phyloP scores from a whole-genome alignment of 2,113 vertebrate species.

The Pyrgilauda ruficollis region DNA sequence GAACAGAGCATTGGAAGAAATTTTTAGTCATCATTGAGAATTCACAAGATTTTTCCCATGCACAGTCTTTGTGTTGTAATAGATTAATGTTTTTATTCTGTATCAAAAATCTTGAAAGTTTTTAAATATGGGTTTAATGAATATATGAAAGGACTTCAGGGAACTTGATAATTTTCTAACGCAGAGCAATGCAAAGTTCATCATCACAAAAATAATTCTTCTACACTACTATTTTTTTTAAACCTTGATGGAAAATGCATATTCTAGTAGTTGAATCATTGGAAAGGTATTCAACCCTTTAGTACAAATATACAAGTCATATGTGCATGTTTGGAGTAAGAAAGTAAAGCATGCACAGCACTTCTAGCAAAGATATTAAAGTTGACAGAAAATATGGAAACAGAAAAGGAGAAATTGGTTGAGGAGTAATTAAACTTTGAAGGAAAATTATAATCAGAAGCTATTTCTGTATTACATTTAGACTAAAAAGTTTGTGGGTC shows the following conservation, averaged over 20 bases:
- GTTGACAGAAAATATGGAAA: neutral
- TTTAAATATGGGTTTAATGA: neutral
- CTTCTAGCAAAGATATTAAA: neutral
- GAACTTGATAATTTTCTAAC: neutral
- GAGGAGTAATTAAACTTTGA: neutral
- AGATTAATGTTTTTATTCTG: neutral
- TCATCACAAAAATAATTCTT: neutral
- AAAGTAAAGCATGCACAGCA: neutral
- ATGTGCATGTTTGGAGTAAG: neutral
- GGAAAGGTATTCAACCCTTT: neutral
- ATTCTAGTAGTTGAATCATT: neutral
- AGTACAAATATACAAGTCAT: neutral
- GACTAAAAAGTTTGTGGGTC: accelerated
- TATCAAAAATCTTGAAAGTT: neutral
- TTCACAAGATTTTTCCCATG: neutral
- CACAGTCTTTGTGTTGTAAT: neutral
- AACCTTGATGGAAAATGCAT: neutral
- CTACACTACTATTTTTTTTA: neutral
- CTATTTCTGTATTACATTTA: neutral
- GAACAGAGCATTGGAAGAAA: neutral
- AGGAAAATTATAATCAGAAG: neutral
- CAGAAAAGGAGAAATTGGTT: neutral
- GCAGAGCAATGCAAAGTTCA: neutral
- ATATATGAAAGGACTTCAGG: neutral
- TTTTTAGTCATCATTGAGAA: neutral